Evolutionary conservation across 2,888 invertebrate species (phyloP), one percentile per base, ranked within the genome.

Genomic region (Arge pagana): DNA sequence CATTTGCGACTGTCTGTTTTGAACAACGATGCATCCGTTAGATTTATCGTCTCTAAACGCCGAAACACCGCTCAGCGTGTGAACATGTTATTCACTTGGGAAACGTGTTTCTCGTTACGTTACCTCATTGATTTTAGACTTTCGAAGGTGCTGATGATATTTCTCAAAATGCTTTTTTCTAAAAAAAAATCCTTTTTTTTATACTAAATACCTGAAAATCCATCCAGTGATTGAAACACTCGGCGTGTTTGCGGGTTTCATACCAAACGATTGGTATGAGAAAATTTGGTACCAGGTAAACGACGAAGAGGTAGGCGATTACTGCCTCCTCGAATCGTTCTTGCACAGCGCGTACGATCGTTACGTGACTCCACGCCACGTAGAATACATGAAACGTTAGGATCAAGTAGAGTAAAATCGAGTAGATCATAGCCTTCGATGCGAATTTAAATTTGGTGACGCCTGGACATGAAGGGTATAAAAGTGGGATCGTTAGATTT

Each of bases 271-370:
- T 79, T 0, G 87, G 87, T 35, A 86, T 80, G 0, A 81, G 74
- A 10, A 84, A 72, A 63, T 87, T 79, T 0, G 88, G 88, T 53
- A 88, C 78, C 54, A 88, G 78, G 67, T 88, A 88, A 0, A 88
- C 85, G n/a, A 86, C 81, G 62, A 88, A 88, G 0, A 88, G 77
- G 66, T 88, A 88, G 52, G 87, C 87, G 62, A 88, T 88, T 0
- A 88, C 88, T 1, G 87, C 86, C 71, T 88, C 88, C 62, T 88
- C 88, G 56, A 88, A 88, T 58, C 85, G 83, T 0, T 86, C 86
- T 66, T 85, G 86, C 1, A 84, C 76, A 0, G 83, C 81, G 37
- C 80, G 77, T 13, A 85, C 76, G 54, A 86, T 82, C 62, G 83
- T 81, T 1, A 87, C 83, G 56, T 84, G 83, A 62, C 85, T 79